Evolutionary conservation across 2,797 vertebrate species (phyloP).

Genomic region (Protonibea diacanthus): DNA sequence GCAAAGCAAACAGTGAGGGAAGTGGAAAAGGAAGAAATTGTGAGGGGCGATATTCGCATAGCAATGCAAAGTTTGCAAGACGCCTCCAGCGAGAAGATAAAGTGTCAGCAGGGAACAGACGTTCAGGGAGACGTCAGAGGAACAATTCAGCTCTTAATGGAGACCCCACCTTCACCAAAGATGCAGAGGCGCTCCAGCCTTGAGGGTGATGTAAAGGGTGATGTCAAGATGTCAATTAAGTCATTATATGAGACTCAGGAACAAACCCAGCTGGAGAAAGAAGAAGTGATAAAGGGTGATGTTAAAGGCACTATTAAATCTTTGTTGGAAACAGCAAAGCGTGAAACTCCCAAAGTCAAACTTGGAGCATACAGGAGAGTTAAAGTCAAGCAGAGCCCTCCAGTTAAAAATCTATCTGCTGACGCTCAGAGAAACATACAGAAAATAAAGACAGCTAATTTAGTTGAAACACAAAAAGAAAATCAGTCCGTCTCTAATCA

Average conservation of each 20-base stretch:
- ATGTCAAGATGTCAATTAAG: conserved; percentile 86
- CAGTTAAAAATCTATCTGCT: conserved; percentile 77
- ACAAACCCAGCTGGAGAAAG: conserved; percentile 82
- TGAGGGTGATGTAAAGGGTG: conserved; percentile 77
- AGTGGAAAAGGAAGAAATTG: conserved; percentile 85
- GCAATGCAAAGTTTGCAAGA: conserved; percentile 82
- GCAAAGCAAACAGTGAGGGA: conserved; percentile 84
- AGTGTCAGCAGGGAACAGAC: conserved; percentile 79
- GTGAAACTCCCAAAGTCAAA: conserved; percentile 79
- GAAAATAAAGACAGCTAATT: conserved; percentile 79
- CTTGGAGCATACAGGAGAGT: conserved; percentile 81
- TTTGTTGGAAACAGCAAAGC: conserved; percentile 86
- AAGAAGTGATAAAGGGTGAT: conserved; percentile 86
- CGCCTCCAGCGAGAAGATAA: conserved; percentile 82
- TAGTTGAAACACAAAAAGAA: conserved; percentile 61
- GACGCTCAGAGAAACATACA: conserved; percentile 79
- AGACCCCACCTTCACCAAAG: conserved; percentile 80
- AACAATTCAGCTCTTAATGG: conserved; percentile 86
- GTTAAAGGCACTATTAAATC: conserved; percentile 88
- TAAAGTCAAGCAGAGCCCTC: conserved; percentile 78
- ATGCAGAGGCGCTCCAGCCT: conserved; percentile 77
- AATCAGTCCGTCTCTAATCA: conserved; percentile 49
- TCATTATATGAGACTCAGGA: conserved; percentile 82
- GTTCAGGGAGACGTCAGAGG: conserved; percentile 85
- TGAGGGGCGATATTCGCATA: conserved; percentile 82